These are phyloP conservation scores for Limulus polyphemus DNA, from an alignment of 2,888 invertebrate species.

Conservation along the genomic window DNA sequence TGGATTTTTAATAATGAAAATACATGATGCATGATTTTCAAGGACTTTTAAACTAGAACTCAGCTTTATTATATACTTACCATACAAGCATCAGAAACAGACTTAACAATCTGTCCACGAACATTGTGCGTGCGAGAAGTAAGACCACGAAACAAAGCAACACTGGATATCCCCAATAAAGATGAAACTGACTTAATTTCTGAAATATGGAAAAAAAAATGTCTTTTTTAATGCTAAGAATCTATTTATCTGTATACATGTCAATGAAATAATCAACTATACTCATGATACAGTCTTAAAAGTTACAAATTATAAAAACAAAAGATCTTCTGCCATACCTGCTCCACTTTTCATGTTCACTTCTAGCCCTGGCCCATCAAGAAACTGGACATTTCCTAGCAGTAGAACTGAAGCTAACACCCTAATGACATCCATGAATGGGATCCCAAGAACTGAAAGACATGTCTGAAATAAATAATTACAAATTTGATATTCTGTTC, in stretches of 20 bases:
- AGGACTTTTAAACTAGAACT: too few relatives aligned
- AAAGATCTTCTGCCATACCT: conserved; percentile 25
- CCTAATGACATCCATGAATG: conserved; percentile 82
- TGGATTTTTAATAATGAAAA: too few relatives aligned
- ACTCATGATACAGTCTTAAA: neutral
- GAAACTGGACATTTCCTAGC: conserved; percentile 80
- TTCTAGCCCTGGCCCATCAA: conserved; percentile 50
- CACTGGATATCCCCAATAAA: conserved; percentile 61
- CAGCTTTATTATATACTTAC: conserved; percentile 33
- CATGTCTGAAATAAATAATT: conserved; percentile 18
- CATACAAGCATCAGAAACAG: conserved; percentile 69
- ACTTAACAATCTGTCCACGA: conserved; percentile 62
- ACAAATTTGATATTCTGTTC: neutral
- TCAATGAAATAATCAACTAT: conserved; percentile 5
- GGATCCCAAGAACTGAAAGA: conserved; percentile 64
- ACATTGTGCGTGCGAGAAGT: conserved; percentile 68
- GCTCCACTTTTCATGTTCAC: conserved; percentile 63
- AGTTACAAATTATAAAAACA: neutral
- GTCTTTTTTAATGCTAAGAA: neutral
- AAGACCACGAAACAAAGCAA: conserved; percentile 63
- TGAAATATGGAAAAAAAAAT: conserved; percentile 32
- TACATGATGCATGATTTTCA: too few relatives aligned
- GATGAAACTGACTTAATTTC: conserved; percentile 77
- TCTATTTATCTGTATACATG: neutral
- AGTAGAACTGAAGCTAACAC: conserved; percentile 79